Conservation (phyloP, 2,797 vertebrate species). For the Podargus strigoides region DNA sequence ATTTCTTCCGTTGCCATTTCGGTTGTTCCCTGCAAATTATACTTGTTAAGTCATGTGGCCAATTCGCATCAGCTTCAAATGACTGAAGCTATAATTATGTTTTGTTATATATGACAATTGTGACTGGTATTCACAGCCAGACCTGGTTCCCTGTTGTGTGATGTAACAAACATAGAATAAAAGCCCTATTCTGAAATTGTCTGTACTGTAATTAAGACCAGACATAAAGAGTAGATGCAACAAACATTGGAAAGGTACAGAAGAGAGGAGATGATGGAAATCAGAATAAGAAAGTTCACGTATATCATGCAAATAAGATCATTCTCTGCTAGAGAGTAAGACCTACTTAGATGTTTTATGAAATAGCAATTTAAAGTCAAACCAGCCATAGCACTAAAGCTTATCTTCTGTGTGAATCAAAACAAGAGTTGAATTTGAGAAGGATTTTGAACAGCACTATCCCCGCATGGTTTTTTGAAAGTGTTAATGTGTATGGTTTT, state of each 20-base stretch:
- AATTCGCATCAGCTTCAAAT: background rate
- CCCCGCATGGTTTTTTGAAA: background rate
- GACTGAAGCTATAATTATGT: slow-evolving; percentile 32
- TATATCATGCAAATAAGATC: background rate
- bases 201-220: background rate
- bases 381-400: background rate
- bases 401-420: background rate
- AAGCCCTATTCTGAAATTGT: background rate
- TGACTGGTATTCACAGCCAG: slow-evolving; percentile 1
- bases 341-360: background rate
- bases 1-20: background rate
- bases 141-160: background rate
- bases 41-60: background rate
- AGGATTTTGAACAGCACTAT: background rate
- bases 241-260: background rate
- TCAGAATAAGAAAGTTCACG: background rate
- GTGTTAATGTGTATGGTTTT: background rate
- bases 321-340: background rate
- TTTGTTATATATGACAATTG: slow-evolving; percentile 12
- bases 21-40: background rate
- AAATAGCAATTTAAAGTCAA: background rate
- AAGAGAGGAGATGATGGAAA: background rate
- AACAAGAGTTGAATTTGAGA: background rate
- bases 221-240: background rate
- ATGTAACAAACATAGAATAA: background rate